Evolutionary conservation across 2,888 invertebrate genomes (phyloP).

Genomic region (Xanthorhoe designata): DNA sequence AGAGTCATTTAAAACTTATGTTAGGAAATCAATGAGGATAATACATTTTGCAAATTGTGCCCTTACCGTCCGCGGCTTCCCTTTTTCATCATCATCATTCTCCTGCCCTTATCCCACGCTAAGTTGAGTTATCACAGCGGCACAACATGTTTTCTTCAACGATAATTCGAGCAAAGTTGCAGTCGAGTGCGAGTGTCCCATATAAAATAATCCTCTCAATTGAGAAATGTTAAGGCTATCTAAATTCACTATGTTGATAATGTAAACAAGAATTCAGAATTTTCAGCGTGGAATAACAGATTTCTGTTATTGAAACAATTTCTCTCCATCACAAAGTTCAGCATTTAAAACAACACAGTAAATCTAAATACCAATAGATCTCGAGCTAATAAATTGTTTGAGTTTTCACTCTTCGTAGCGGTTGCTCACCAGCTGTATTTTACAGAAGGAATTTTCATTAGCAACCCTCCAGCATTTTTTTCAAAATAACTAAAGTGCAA

Average conservation of each 20-base stretch:
- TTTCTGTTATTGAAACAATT: conserved; percentile 13
- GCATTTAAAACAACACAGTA: conserved; percentile 14
- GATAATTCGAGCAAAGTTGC: not conserved
- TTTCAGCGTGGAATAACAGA: not conserved
- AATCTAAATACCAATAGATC: conserved; percentile 19
- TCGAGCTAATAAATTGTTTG: conserved; percentile 31
- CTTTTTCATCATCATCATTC: too few relatives aligned
- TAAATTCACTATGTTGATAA: not conserved
- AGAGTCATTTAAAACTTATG: too few relatives aligned
- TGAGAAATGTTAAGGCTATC: not conserved
- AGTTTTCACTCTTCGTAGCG: conserved; percentile 26
- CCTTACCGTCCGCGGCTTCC: too few relatives aligned
- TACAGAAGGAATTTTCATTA: conserved; percentile 61
- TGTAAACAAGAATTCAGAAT: not conserved
- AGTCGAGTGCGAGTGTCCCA: not conserved
- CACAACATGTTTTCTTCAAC: too few relatives aligned
- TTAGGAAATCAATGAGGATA: too few relatives aligned
- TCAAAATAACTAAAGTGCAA: conserved; percentile 50
- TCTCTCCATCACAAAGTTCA: not conserved
- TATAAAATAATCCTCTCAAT: not conserved
- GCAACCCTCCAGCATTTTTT: conserved; percentile 49
- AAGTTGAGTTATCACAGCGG: too few relatives aligned
- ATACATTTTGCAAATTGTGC: too few relatives aligned
- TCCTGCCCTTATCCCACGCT: too few relatives aligned
- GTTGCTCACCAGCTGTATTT: conserved; percentile 38